Conservation (phyloP, 2,888 invertebrate species). For the Dolomedes plantarius region DNA sequence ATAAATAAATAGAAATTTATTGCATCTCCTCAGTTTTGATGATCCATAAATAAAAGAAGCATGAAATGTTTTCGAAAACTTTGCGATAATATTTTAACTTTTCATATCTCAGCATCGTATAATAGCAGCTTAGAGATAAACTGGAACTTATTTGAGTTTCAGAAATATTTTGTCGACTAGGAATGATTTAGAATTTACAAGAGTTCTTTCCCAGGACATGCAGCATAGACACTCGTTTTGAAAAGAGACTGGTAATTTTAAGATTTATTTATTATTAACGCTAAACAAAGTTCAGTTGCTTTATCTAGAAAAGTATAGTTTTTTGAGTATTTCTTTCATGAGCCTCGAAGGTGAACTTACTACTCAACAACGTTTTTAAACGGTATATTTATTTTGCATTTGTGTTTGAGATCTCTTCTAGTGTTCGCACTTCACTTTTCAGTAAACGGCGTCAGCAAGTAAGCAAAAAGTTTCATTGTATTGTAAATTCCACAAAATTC, state of each 20-base stretch:
- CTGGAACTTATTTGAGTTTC: background rate
- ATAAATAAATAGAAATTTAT: background rate
- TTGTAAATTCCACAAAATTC: no score
- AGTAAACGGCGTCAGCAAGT: no score
- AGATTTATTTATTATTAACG: background rate
- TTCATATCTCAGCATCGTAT: background rate
- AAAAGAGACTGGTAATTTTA: background rate
- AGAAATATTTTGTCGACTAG: background rate
- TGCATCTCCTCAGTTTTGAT: background rate
- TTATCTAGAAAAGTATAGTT: no score
- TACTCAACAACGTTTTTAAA: no score
- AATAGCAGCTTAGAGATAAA: background rate
- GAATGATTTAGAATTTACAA: background rate
- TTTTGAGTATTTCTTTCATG: no score
- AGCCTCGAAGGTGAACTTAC: no score
- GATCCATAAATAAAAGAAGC: background rate
- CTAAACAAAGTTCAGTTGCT: background rate
- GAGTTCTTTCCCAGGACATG: background rate
- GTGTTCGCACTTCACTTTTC: no score
- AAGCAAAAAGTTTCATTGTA: no score
- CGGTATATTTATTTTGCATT: no score
- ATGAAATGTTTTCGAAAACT: background rate
- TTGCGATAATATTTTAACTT: background rate
- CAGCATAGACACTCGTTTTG: no score
- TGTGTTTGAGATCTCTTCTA: no score